Evolutionary conservation across 2,888 invertebrate genomes (phyloP), one percentile per base, ranked within the genome.

Genomic region (Notodonta ziczac): DNA sequence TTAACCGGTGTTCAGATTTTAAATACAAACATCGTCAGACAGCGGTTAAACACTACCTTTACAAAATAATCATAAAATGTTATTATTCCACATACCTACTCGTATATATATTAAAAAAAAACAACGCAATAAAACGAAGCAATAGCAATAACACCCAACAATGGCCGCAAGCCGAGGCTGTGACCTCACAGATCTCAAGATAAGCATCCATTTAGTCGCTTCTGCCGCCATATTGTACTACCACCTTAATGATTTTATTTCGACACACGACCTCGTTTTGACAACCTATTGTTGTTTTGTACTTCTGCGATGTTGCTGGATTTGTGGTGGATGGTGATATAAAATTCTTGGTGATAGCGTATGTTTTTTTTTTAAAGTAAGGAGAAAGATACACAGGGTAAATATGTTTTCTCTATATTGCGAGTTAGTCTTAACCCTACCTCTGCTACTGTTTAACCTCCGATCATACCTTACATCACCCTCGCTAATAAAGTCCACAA

Each of bases 401-500:
- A 24, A 24, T 24, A 24, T 24, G 24, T 24, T 24, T 24, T 24
- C 24, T 24, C 1, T 24, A 24, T 24, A 24, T 24, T 24, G 24
- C 24, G 24, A 24, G 1, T 24, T 24, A 24, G 24, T 24, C 24
- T 24, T 6, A 62, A 44, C 32, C 39, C 39, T 52, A 55, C 13
- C 70, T 35, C 75, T 52, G 72, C 13, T 44, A 12, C 24, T 0
- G 32, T 59, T 66, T 72, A 74, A 80, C 82, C 78, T 77, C 74
- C n/a, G n/a, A n/a, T n/a, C n/a, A n/a, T n/a, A n/a, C n/a, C n/a
- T n/a, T n/a, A 72, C 67, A 76, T 60, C 71, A 70, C 78, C 76
- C 76, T 77, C 62, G 73, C 72, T 86, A 87, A 88, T 89, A 87
- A 87, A 85, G 78, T 76, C 75, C 63, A 81, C 80, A 81, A 81